phyloP scores from a whole-genome alignment of 2,113 vertebrate species.

The Pollachius pollachius region DNA sequence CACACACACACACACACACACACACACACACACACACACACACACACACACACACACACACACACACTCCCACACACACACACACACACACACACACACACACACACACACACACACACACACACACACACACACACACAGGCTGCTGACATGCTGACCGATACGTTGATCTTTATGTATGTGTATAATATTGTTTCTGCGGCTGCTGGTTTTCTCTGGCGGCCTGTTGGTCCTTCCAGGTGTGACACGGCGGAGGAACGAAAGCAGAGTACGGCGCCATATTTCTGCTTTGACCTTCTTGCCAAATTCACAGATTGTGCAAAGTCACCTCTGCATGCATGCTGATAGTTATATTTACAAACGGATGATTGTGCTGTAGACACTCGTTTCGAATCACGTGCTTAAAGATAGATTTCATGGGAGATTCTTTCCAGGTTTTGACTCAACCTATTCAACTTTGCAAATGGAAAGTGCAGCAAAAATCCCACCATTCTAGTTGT shows the following conservation, averaged over 20 bases:
- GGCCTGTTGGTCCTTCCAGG: constrained; percentile 6
- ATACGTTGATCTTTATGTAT: too few species aligned
- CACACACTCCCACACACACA: too few species aligned
- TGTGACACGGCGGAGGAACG: not conserved
- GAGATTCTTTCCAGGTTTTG: too few species aligned
- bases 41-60: too few species aligned
- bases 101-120: too few species aligned
- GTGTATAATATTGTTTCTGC: not conserved
- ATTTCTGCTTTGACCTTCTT: constrained; percentile 15
- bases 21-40: not conserved
- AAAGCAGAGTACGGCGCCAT: constrained; percentile 4
- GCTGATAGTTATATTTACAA: constrained; percentile 37
- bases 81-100: too few species aligned
- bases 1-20: not conserved
- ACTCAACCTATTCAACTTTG: too few species aligned
- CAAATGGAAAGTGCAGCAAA: too few species aligned
- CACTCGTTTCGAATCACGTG: constrained; percentile 21
- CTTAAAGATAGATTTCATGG: too few species aligned
- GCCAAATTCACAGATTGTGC: not conserved
- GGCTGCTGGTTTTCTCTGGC: not conserved
- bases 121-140: too few species aligned
- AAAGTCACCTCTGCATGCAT: constrained; percentile 14
- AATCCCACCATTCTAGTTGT: too few species aligned
- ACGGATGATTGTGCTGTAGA: constrained; percentile 24
- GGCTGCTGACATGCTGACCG: too few species aligned